Evolutionary conservation across 2,797 vertebrate genomes (phyloP).

Genomic region (Danio tinwini): DNA sequence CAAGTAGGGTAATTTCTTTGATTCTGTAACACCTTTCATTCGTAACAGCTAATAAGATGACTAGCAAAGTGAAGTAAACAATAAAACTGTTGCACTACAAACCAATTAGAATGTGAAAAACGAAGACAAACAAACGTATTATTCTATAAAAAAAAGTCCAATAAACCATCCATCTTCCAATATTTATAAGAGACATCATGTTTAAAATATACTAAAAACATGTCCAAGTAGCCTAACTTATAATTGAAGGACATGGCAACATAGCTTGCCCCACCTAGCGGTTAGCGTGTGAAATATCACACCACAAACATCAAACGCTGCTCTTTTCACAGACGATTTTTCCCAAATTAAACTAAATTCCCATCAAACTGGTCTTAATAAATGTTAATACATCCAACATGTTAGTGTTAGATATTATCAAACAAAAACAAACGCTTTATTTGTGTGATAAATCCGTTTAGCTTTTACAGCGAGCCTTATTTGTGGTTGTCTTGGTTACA

Average conservation of each 20-base stretch:
- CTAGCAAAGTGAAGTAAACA: too few species aligned
- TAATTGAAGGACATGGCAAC: conserved; percentile 12
- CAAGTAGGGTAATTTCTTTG: too few species aligned
- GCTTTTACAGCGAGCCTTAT: conserved; percentile 15
- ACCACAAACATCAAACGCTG: neutral
- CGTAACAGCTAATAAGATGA: too few species aligned
- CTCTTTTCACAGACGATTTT: neutral
- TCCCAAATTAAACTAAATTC: neutral
- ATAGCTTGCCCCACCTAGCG: conserved; percentile 21
- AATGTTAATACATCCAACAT: neutral
- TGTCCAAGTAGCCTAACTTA: neutral
- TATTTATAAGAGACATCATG: neutral
- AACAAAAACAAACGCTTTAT: neutral
- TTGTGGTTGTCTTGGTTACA: conserved; percentile 59
- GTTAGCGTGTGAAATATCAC: conserved; percentile 1
- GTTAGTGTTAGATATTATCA: neutral
- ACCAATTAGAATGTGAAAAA: too few species aligned
- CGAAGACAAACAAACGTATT: too few species aligned
- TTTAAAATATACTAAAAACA: neutral
- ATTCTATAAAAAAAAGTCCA: too few species aligned
- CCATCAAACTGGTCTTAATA: neutral
- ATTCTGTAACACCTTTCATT: too few species aligned
- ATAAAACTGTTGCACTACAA: too few species aligned
- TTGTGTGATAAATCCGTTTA: neutral
- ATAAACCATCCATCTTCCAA: neutral